Evolutionary conservation across 2,113 vertebrate genomes (phyloP).

Genomic region (Saccopteryx bilineata): DNA sequence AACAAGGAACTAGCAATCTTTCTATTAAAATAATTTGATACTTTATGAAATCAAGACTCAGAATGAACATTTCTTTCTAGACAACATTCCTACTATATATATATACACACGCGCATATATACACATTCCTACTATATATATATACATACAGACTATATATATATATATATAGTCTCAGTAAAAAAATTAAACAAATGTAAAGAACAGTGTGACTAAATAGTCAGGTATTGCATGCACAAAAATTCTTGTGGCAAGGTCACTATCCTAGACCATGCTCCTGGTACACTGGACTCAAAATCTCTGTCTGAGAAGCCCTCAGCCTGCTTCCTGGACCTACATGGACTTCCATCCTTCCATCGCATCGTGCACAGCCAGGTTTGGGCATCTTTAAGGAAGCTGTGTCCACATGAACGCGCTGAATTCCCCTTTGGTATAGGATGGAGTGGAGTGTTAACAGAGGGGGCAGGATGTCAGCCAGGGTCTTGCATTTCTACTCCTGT

Average conservation of each 20-base stretch:
- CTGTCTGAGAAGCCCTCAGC: neutral
- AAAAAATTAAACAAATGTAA: neutral
- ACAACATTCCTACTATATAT: neutral
- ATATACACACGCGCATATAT: too few species aligned
- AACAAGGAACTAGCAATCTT: neutral
- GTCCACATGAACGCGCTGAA: neutral
- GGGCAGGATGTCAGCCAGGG: neutral
- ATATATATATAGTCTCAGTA: neutral
- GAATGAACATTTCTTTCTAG: neutral
- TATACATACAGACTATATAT: too few species aligned
- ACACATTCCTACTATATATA: too few species aligned
- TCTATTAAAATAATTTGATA: neutral
- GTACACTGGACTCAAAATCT: neutral
- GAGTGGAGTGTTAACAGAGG: neutral
- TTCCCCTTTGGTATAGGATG: neutral
- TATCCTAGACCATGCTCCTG: neutral
- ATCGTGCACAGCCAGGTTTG: neutral
- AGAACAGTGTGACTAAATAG: neutral
- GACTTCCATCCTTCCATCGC: neutral
- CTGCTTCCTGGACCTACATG: neutral
- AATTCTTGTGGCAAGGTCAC: too few species aligned
- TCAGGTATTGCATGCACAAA: too few species aligned
- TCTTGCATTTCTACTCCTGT: neutral
- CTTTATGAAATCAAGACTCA: conserved; percentile 53
- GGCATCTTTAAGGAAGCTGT: neutral